Percentiles rank a stretch among this genome's conserved stretches.
Evolutionary conservation across 2,888 invertebrate genomes (phyloP).

Genomic region (Patella caerulea): DNA sequence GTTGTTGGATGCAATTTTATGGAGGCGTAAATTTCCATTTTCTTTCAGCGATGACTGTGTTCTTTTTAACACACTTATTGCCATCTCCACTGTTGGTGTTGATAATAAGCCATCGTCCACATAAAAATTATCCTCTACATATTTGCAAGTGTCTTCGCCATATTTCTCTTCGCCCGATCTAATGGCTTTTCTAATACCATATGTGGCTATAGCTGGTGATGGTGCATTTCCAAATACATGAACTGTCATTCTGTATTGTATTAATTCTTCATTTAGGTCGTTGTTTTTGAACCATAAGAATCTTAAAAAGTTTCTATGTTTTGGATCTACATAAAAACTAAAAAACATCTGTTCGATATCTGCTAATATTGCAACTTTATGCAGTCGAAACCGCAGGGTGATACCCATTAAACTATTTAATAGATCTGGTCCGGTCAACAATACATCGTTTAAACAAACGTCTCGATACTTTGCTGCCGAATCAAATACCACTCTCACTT

Average conservation of each 20-base stretch:
- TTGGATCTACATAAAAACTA: no score
- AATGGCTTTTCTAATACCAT: background rate
- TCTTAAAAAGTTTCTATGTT: background rate
- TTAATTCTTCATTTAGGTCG: background rate
- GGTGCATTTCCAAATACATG: background rate
- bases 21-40: conserved; percentile 32
- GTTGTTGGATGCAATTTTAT: conserved; percentile 32
- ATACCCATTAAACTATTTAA: background rate
- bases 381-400: background rate
- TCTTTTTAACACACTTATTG: conserved; percentile 24
- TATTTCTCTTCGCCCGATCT: no score
- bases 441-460: background rate
- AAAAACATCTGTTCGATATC: conserved; percentile 2
- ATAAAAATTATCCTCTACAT: conserved; percentile 35
- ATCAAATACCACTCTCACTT: background rate
- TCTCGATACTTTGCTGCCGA: background rate
- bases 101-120: conserved; percentile 39
- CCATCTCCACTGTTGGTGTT: background rate
- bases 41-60: conserved; percentile 23
- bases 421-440: background rate
- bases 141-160: conserved; percentile 16
- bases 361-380: background rate
- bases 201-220: background rate
- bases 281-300: background rate
- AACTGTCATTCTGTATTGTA: background rate